Evolutionary conservation across 2,888 invertebrate genomes (phyloP).

Genomic region (Ptychoptera contaminata): DNA sequence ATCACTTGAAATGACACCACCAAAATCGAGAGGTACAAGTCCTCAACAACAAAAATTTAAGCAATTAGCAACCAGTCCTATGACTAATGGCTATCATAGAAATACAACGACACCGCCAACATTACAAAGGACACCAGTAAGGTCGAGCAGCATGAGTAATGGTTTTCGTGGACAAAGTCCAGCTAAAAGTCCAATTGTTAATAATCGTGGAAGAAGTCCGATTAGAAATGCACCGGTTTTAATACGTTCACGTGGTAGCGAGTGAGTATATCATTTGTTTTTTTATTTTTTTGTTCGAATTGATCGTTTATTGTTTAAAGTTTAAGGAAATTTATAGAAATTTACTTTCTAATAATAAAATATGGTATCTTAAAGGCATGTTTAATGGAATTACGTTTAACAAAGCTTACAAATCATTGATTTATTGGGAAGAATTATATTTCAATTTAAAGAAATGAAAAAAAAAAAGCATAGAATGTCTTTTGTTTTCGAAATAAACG

Average conservation of each 20-base stretch:
- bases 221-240: constrained; percentile 25
- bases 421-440: no score
- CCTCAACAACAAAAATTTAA: background rate
- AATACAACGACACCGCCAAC: constrained; percentile 2
- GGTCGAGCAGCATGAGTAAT: constrained; percentile 3
- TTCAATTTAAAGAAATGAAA: no score
- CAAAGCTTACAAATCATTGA: no score
- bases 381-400: no score
- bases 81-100: background rate
- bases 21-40: constrained; percentile 1
- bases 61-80: background rate
- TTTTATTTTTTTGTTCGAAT: no score
- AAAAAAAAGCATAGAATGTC: no score
- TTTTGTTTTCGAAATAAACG: no score
- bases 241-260: constrained; percentile 26
- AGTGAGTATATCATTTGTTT: constrained; percentile 20
- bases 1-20: constrained; percentile 1
- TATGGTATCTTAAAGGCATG: no score
- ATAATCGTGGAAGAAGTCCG: constrained; percentile 3
- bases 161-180: constrained; percentile 4
- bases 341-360: no score
- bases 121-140: background rate
- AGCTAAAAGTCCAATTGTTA: constrained; percentile 6
- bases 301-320: no score
- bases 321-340: no score